Conservation (phyloP, 2,888 invertebrate genomes). For the Drosophila birchii region DNA sequence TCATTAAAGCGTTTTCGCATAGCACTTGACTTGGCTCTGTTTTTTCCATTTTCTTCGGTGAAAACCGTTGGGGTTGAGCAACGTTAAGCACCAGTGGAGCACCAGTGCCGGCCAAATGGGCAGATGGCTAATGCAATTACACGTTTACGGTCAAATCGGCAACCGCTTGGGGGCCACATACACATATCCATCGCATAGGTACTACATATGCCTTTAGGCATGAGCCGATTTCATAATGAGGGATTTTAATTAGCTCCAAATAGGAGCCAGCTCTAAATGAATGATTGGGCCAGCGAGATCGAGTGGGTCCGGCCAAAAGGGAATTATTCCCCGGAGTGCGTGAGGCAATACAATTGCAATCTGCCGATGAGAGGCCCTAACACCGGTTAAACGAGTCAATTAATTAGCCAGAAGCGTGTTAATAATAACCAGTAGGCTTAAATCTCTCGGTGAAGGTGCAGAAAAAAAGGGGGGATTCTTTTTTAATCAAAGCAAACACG, state of each 20-base stretch:
- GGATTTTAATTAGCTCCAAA: slow-evolving; percentile 80
- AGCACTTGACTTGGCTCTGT: slow-evolving; percentile 49
- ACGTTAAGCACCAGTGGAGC: slow-evolving; percentile 26
- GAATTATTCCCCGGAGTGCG: not conserved
- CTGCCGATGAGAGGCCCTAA: slow-evolving; percentile 9
- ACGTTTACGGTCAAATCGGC: slow-evolving; percentile 76
- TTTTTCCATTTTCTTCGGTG: slow-evolving; percentile 43
- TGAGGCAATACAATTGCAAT: not conserved
- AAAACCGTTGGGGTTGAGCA: slow-evolving; percentile 69
- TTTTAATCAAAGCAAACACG: too few species aligned
- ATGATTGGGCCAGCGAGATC: slow-evolving; percentile 21
- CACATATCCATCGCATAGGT: slow-evolving; percentile 1
- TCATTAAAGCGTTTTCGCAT: slow-evolving; percentile 83
- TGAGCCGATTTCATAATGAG: slow-evolving; percentile 76
- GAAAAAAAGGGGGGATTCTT: not conserved
- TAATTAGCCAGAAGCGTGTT: slow-evolving; percentile 73
- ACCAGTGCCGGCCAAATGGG: slow-evolving; percentile 16
- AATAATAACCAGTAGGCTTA: slow-evolving; percentile 70
- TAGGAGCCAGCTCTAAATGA: slow-evolving; percentile 43
- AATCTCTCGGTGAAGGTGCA: slow-evolving; percentile 36
- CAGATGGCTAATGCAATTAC: slow-evolving; percentile 75
- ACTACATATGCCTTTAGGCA: slow-evolving; percentile 12
- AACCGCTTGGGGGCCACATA: slow-evolving; percentile 46
- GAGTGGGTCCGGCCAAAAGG: slow-evolving; percentile 11
- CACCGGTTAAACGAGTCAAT: slow-evolving; percentile 62